These are phyloP conservation scores for Stegodyphus dumicola DNA, from an alignment of 1,140 invertebrate species.

Conservation along the genomic window DNA sequence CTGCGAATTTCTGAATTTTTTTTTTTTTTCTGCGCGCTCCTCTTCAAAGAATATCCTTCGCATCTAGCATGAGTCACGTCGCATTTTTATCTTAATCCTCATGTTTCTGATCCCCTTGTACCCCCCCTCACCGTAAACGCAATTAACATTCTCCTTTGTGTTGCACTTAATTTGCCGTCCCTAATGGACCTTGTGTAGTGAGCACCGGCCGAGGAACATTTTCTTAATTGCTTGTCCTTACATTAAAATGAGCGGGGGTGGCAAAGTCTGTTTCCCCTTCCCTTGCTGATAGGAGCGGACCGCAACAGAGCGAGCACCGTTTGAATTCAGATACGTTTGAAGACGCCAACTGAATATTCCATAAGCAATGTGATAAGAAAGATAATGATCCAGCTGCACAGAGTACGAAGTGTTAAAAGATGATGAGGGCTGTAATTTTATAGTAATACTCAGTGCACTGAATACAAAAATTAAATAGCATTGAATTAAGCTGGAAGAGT, in stretches of 20 bases:
- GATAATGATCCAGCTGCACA: too few relatives aligned
- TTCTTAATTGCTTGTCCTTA: not conserved
- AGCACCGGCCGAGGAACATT: not conserved
- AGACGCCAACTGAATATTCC: too few relatives aligned
- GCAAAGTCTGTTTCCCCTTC: too few relatives aligned
- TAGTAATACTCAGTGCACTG: not conserved
- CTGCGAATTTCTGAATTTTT: not conserved
- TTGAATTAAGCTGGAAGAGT: too few relatives aligned
- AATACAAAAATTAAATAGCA: too few relatives aligned
- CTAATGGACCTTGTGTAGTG: not conserved
- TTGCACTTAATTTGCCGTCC: not conserved
- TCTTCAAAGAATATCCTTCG: not conserved
- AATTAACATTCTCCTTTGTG: not conserved
- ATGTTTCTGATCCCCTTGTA: not conserved
- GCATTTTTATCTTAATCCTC: not conserved
- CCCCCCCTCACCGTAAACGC: not conserved
- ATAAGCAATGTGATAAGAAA: too few relatives aligned
- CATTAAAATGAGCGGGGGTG: too few relatives aligned
- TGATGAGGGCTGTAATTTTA: not conserved
- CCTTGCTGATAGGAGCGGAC: too few relatives aligned
- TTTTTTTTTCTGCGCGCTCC: not conserved
- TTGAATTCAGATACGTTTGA: too few relatives aligned
- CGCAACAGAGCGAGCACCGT: too few relatives aligned
- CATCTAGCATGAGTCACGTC: not conserved
- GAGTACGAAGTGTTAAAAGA: not conserved